Conservation (phyloP, 2,797 vertebrate genomes). For the Philypnodon macrostomus region DNA sequence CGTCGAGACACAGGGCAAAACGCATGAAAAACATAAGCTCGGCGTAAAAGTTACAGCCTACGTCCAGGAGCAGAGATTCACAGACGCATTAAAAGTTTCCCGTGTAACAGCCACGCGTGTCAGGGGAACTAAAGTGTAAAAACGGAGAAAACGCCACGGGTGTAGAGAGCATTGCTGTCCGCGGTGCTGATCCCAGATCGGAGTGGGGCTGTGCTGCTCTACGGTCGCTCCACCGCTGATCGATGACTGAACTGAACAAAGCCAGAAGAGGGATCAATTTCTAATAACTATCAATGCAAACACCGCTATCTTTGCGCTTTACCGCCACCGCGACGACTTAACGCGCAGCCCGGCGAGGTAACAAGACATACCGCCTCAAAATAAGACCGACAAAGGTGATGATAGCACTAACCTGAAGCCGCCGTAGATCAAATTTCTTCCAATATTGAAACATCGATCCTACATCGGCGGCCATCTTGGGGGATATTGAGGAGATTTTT, state of each 20-base stretch:
- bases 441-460: slow-evolving; percentile 97
- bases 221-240: slow-evolving; percentile 81
- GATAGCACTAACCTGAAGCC: slow-evolving; percentile 91
- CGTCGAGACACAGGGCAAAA: slow-evolving; percentile 51
- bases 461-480: slow-evolving; percentile 99
- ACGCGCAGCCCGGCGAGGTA: slow-evolving; percentile 20
- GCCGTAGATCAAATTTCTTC: slow-evolving; percentile 95
- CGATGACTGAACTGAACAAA: slow-evolving; percentile 98
- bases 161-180: slow-evolving; percentile 63
- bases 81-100: slow-evolving; percentile 79
- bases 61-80: slow-evolving; percentile 57
- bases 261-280: slow-evolving; percentile 91
- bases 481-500: slow-evolving; percentile 87
- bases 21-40: slow-evolving; percentile 59
- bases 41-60: slow-evolving; percentile 69
- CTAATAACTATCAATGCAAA: slow-evolving; percentile 92
- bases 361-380: slow-evolving; percentile 28
- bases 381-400: slow-evolving; percentile 58
- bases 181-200: slow-evolving; percentile 75
- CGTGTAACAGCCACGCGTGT: slow-evolving; percentile 24
- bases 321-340: slow-evolving; percentile 25
- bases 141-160: slow-evolving; percentile 12
- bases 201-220: slow-evolving; percentile 69
- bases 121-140: slow-evolving; percentile 26
- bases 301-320: slow-evolving; percentile 46